Evolutionary conservation across 1,140 invertebrate genomes (phyloP), one percentile per base, ranked within the genome.

Genomic region (Limonius californicus): DNA sequence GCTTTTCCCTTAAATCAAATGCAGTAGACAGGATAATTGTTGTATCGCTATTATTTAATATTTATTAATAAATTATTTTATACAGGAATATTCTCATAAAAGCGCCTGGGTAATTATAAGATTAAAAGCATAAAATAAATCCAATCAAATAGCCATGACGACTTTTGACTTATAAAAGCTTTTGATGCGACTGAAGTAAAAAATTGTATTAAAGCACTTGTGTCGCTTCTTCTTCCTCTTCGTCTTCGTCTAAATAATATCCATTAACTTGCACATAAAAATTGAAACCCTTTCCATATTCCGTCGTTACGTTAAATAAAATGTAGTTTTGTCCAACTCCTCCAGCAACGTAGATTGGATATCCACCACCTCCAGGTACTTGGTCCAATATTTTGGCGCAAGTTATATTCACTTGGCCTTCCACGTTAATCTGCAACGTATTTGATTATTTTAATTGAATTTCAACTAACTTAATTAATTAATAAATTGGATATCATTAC

Each of bases 261-360:
- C 73, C 73, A 54, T 63, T 68, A 27, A 75, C 71, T 64, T 74
- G 63, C 0, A 75, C 70, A 50, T 66, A 71, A 56, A 72, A 75
- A 21, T 74, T 67, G 21, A 75, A 72, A 2, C 73, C 71, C 62
- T 72, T 71, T 6, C 73, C 73, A 60, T 67, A 72, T 12, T 42
- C 58, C 9, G 72, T 72, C 2, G 42, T 57, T 3, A 75, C 68
- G 19, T 70, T 68, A 57, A 75, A 74, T 58, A 67, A 63, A 14
- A 75, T 58, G 50, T 65, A 75, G 62, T 74, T 74, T 35, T 72
- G 50, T 1, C 71, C 72, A 27, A 75, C 66, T 54, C 73, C 73
- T 11, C 73, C 73, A 19, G 59, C 57, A 27, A 59, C 15, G 54
- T 57, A 72, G 54, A 47, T 65, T 9, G 72, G 71, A 61, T 72